A percentile compares a stretch with the other conserved stretches of the same genome.
phyloP scores from a whole-genome alignment of 2,113 vertebrate species.

The Tretioscincus oriximinensis region DNA sequence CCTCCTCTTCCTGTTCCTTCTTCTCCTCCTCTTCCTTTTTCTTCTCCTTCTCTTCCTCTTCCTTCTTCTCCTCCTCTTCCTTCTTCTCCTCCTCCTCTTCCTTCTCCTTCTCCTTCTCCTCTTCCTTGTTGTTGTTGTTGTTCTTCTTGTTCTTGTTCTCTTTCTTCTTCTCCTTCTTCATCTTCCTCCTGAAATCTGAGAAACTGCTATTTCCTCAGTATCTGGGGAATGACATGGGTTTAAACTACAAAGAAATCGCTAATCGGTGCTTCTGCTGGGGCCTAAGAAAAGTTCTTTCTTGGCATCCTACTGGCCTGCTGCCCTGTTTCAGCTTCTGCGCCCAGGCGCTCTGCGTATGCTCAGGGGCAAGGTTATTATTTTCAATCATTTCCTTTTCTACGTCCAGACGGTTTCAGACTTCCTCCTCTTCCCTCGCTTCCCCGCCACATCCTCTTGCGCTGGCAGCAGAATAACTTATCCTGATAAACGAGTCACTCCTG shows the following conservation, averaged over 20 bases:
- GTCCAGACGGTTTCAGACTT: neutral
- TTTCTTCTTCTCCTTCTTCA: too few relatives aligned
- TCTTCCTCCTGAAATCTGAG: too few relatives aligned
- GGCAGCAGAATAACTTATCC: neutral
- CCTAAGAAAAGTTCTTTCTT: neutral
- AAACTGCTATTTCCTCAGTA: neutral
- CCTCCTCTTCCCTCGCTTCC: neutral
- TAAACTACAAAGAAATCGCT: neutral
- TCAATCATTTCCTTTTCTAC: neutral
- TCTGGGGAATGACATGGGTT: too few relatives aligned
- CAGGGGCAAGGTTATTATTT: neutral
- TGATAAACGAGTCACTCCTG: conserved; percentile 49
- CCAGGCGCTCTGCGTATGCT: neutral
- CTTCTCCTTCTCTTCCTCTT: too few relatives aligned
- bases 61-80: too few relatives aligned
- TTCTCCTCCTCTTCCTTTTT: too few relatives aligned
- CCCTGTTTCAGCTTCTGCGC: neutral
- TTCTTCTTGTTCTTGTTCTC: too few relatives aligned
- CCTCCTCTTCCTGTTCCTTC: too few relatives aligned
- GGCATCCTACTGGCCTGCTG: too few relatives aligned
- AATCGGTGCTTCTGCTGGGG: neutral
- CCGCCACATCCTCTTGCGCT: neutral
- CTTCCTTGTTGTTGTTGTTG: too few relatives aligned
- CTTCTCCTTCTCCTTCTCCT: too few relatives aligned
- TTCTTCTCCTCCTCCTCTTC: too few relatives aligned